These are phyloP conservation scores for Oophaga sylvatica DNA, from an alignment of 2,797 vertebrate species.

Conservation along the genomic window DNA sequence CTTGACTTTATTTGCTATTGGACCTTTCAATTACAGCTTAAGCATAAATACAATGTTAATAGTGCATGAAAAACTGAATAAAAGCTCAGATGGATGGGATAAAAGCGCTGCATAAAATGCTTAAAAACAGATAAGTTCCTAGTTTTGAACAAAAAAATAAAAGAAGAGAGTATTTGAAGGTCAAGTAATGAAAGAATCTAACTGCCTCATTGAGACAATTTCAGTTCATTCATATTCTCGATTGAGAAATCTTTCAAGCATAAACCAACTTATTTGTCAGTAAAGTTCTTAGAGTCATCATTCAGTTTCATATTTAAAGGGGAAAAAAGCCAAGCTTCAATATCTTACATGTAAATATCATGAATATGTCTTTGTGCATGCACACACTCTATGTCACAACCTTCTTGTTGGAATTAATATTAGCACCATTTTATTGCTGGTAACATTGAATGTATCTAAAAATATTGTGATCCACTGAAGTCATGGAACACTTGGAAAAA, in stretches of 20 bases:
- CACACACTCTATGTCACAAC: too few species aligned
- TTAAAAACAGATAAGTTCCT: conserved; percentile 19
- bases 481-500: too few species aligned
- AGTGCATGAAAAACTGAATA: not conserved
- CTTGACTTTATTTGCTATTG: conserved; percentile 6
- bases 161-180: conserved; percentile 68
- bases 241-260: conserved; percentile 70
- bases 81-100: conserved; percentile 4
- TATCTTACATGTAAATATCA: not conserved
- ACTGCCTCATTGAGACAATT: conserved; percentile 65
- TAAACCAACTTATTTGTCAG: conserved; percentile 73
- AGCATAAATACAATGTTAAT: conserved; percentile 34
- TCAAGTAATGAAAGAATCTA: conserved; percentile 61
- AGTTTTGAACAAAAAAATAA: conserved; percentile 9
- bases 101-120: conserved; percentile 14
- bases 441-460: too few species aligned
- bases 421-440: too few species aligned
- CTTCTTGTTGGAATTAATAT: too few species aligned
- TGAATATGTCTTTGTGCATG: not conserved
- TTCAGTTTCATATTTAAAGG: not conserved
- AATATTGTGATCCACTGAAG: too few species aligned
- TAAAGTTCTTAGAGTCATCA: conserved; percentile 57
- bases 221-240: conserved; percentile 58
- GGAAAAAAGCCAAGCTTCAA: not conserved
- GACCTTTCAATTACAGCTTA: not conserved